A percentile compares a stretch with the other conserved stretches of the same genome.
These are phyloP conservation scores for Papilio demoleus DNA, from an alignment of 2,888 invertebrate species.

Conservation along the genomic window DNA sequence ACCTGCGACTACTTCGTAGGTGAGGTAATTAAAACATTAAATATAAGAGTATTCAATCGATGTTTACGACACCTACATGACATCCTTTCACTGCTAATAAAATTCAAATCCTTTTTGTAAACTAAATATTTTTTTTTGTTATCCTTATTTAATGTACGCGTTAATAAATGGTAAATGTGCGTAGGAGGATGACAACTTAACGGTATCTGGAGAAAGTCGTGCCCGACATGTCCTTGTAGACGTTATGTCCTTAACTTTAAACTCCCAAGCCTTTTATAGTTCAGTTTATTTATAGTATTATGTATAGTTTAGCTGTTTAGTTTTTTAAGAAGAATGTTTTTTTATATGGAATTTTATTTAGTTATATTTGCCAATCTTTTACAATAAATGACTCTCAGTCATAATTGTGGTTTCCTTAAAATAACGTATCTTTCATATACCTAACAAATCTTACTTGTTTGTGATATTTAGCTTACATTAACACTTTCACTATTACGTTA, in stretches of 20 bases:
- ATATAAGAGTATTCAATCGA: neutral
- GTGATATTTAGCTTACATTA: too few species aligned
- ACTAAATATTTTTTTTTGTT: neutral
- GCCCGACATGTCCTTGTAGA: conserved; percentile 7
- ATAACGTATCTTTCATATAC: too few species aligned
- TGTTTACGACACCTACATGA: neutral
- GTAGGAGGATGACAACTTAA: neutral
- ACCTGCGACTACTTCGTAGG: too few species aligned
- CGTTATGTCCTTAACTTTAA: neutral
- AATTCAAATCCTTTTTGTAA: neutral
- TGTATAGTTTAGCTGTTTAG: too few species aligned
- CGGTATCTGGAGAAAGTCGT: conserved; percentile 11
- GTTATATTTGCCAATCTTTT: too few species aligned
- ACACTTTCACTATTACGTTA: conserved; percentile 3
- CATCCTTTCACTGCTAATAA: neutral
- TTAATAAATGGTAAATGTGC: neutral
- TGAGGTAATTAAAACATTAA: too few species aligned
- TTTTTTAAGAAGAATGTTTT: too few species aligned
- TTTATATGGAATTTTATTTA: too few species aligned
- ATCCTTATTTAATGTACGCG: neutral
- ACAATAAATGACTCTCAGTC: too few species aligned
- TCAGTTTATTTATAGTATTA: too few species aligned
- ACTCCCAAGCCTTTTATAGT: neutral
- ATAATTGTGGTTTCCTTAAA: too few species aligned
- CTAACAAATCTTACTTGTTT: too few species aligned